Base-by-base conservation (phyloP, 2,888 invertebrate genomes). In the Callyntrura sp. region DNA sequence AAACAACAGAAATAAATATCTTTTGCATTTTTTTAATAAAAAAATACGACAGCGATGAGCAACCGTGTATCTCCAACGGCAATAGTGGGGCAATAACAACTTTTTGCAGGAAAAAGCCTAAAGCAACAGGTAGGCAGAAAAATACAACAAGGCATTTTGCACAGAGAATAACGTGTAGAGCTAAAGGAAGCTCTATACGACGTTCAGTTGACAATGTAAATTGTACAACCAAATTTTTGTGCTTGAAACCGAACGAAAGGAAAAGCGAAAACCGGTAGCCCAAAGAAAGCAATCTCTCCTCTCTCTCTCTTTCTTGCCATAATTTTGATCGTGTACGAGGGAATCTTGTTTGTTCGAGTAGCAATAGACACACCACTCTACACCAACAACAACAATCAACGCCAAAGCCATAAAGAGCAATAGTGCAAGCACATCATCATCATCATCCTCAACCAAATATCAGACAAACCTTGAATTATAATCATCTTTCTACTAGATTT, bases 221-320 rank as follows among this genome's bases (percentile, higher is more conserved):
- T n/a, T n/a, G n/a, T n/a, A n/a, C n/a, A n/a, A n/a, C n/a, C n/a
- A n/a, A n/a, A n/a, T n/a, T n/a, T n/a, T 17, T 17, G 14, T 20
- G 17, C 62, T 62, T 17, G 65, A 28, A 60, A 81, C 86, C 87
- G 87, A 90, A 87, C 6, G 79, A 87, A 90, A 87, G 87, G 86
- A 90, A 90, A 90, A 90, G 87, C 84, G 87, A 84, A 78, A 90
- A 90, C 90, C 90, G 90, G 90, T 90, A 90, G 90, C 35, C 90
- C 48, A 85, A 90, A 78, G 60, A 89, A 78, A 78, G 28, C 25
- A n/a, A n/a, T 78, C 48, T 48, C 35, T 35, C 35, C 6, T 6
- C 35, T 20, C 20, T 20, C 20, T 70, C 70, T 35, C 73, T 48
- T 35, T 78, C 17, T 78, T 28, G 48, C 51, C 48, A 57, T 55